These are phyloP conservation scores for Columba guinea DNA, from an alignment of 2,797 vertebrate species.

Conservation along the genomic window DNA sequence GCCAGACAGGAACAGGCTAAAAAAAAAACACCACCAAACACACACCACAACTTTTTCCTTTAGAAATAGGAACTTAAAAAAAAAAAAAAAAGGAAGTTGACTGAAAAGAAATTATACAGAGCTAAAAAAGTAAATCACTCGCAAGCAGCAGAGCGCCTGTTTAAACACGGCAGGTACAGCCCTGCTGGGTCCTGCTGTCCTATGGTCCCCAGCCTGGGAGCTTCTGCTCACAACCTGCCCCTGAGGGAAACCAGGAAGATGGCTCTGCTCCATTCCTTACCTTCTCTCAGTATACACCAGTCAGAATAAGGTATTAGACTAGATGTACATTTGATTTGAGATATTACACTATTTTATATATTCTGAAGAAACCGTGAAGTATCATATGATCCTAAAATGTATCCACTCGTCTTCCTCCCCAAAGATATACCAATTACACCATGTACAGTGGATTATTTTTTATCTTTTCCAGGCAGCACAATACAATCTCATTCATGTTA, in stretches of 20 bases:
- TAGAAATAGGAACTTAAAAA: not conserved
- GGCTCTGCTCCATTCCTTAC: not conserved
- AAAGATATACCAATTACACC: not conserved
- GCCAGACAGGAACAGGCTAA: constrained; percentile 3
- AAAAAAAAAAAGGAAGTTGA: not conserved
- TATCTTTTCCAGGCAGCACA: not conserved
- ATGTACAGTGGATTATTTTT: not conserved
- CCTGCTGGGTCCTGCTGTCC: not conserved
- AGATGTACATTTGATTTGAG: not conserved
- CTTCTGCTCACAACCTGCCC: not conserved
- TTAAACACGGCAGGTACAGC: not conserved
- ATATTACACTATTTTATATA: not conserved
- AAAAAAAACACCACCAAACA: not conserved
- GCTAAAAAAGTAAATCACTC: not conserved
- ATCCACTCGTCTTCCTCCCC: not conserved
- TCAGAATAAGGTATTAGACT: not conserved
- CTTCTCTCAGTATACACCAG: not conserved
- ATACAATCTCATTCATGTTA: not conserved
- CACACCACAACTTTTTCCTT: not conserved
- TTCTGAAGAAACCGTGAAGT: not conserved
- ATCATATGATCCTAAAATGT: not conserved
- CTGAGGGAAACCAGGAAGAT: not conserved
- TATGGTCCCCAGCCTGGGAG: not conserved
- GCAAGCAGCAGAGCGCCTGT: not conserved
- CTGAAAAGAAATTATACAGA: not conserved